A percentile compares a stretch with the other conserved stretches of the same genome.
phyloP scores from a whole-genome alignment of 2,888 invertebrate genomes.

The Tyria jacobaeae region DNA sequence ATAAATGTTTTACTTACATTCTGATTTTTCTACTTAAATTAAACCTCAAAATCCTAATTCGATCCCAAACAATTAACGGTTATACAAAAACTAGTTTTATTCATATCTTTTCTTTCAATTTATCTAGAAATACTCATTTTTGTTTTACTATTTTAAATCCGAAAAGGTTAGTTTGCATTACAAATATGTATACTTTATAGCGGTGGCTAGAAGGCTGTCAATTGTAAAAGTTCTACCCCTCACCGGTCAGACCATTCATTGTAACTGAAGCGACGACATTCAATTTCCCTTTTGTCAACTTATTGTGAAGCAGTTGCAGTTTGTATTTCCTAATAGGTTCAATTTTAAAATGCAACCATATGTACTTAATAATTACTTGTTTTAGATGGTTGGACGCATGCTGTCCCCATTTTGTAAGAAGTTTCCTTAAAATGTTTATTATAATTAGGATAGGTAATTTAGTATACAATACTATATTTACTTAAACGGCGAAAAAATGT shows the following conservation, averaged over 20 bases:
- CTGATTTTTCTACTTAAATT: no score
- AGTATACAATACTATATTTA: no score
- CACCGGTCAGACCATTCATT: constrained; percentile 25
- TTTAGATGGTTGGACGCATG: not conserved
- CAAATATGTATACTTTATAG: constrained; percentile 1
- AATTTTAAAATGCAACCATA: not conserved
- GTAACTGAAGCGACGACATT: constrained; percentile 49
- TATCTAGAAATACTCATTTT: constrained; percentile 11
- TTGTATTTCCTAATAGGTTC: constrained; percentile 6
- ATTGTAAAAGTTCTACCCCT: constrained; percentile 24
- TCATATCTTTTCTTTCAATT: no score
- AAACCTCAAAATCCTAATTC: no score
- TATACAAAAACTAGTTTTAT: no score
- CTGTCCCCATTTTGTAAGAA: not conserved
- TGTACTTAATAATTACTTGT: not conserved
- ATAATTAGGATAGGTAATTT: no score
- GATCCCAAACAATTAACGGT: no score
- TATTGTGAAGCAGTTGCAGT: constrained; percentile 36
- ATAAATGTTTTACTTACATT: not conserved
- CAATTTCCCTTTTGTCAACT: constrained; percentile 62
- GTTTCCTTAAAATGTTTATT: not conserved
- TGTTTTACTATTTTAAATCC: not conserved
- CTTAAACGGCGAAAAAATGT: no score
- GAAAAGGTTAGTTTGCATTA: not conserved
- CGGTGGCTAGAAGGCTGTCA: constrained; percentile 20